Base-by-base conservation (phyloP, 2,888 invertebrate species). In the Cephus nigrinus region DNA sequence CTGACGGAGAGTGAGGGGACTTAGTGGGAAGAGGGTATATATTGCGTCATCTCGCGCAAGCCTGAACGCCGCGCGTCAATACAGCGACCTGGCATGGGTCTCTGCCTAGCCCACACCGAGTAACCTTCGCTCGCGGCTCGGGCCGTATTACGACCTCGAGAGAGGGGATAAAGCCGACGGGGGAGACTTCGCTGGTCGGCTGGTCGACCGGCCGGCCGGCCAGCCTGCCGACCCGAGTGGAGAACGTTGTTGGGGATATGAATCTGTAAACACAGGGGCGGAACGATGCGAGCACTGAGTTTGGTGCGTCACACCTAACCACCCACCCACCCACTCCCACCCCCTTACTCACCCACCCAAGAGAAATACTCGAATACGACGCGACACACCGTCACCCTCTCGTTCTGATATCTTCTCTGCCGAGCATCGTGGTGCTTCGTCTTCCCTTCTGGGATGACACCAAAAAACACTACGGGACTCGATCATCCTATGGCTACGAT, bases 1-100 rank as follows among this genome's bases (percentile, higher is more conserved):
- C 32, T 4, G 33, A 69, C 73, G 79, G n/a, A 34, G 72, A 23
- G 74, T 40, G 36, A 68, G 23, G 69, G 33, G 33, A 34, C 71
- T 78, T 74, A 68, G 71, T 75, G 32, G 34, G 12, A 69, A 11
- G 74, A 69, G 79, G 76, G 75, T 69, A 78, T 78, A 81, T 83
- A 86, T 89, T 90, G 90, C 90, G 89, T 89, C 89, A 90, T 88
- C 83, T 88, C 89, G 90, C 90, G 89, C 88, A 89, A 88, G 88
- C 85, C 87, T 88, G 83, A 86, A 83, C 86, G 87, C 86, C 84
- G 86, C 86, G 86, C 89, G 89, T 88, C 90, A 90, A 89, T 89
- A 89, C 88, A 89, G 89, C 88, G 82, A 55, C 55, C 55, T 55
- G 55, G 55, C 55, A 55, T 55, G 55, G 55, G 55, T 23, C 55